A percentile compares a stretch with the other conserved stretches of the same genome.
phyloP scores from a whole-genome alignment of 2,113 vertebrate genomes.

The Carollia perspicillata region DNA sequence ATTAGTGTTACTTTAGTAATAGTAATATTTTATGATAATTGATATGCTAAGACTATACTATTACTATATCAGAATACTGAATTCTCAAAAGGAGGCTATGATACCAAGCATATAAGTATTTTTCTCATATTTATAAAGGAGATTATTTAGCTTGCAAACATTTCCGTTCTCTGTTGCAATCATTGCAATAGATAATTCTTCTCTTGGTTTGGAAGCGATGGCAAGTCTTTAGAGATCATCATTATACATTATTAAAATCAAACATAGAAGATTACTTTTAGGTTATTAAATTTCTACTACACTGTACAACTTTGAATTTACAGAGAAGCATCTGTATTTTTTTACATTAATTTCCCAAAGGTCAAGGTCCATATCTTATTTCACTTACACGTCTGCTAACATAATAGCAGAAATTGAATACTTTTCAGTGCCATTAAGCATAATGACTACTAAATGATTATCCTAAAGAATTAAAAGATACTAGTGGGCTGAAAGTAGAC shows the following conservation, averaged over 20 bases:
- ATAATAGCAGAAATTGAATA: conserved; percentile 8
- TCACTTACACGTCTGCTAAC: not conserved
- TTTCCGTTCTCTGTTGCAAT: not conserved
- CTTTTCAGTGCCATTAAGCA: not conserved
- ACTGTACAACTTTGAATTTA: conserved; percentile 1
- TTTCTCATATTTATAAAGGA: conserved; percentile 32
- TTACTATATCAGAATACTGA: not conserved
- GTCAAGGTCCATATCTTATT: not conserved
- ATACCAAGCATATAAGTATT: not conserved
- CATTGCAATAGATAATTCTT: not conserved
- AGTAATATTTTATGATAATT: not conserved
- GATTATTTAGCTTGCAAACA: conserved; percentile 23
- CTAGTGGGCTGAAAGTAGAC: not conserved
- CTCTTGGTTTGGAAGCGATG: conserved; percentile 11
- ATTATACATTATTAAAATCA: conserved; percentile 37
- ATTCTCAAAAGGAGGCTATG: not conserved
- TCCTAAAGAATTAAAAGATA: conserved; percentile 15
- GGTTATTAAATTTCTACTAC: not conserved
- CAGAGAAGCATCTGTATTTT: not conserved
- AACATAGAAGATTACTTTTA: conserved; percentile 11
- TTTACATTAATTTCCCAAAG: conserved; percentile 11
- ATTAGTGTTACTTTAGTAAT: not conserved
- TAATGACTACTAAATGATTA: conserved; percentile 36
- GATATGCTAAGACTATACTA: not conserved
- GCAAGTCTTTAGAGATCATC: conserved; percentile 22